A percentile compares a stretch with the other conserved stretches of the same genome.
Evolutionary conservation across 1,140 invertebrate genomes (phyloP).

Genomic region (Lepidurus packardi): DNA sequence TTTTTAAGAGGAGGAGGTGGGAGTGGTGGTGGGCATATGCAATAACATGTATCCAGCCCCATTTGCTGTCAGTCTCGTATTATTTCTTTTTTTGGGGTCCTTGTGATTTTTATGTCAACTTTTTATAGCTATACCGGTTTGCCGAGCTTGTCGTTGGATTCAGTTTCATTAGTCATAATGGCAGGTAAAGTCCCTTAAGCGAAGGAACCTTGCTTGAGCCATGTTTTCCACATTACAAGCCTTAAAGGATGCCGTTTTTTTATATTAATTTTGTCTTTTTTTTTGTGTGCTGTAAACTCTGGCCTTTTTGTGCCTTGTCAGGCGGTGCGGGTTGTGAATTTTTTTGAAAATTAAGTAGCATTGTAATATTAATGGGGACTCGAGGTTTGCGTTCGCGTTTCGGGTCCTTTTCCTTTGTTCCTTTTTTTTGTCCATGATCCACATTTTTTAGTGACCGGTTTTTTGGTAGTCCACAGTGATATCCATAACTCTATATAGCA

Average conservation of each 20-base stretch:
- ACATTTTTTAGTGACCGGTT: conserved; percentile 10
- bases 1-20: neutral
- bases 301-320: conserved; percentile 5
- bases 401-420: neutral
- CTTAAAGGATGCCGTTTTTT: neutral
- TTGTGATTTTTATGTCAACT: conserved; percentile 20
- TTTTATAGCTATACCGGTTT: conserved; percentile 2
- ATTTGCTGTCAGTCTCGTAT: neutral
- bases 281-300: neutral
- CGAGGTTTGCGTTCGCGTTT: neutral
- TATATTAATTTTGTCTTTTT: neutral
- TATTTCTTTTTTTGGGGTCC: neutral
- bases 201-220: neutral
- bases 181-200: conserved; percentile 21
- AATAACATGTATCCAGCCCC: neutral
- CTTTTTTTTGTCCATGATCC: neutral
- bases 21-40: neutral
- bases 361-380: conserved; percentile 14
- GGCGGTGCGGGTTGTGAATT: neutral
- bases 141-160: conserved; percentile 14
- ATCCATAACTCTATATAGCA: neutral
- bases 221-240: conserved; percentile 19
- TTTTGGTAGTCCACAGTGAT: neutral
- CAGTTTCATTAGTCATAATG: conserved; percentile 22
- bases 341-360: conserved; percentile 15